phyloP scores from a whole-genome alignment of 1,140 invertebrate species.

The Drosophila sturtevanti region DNA sequence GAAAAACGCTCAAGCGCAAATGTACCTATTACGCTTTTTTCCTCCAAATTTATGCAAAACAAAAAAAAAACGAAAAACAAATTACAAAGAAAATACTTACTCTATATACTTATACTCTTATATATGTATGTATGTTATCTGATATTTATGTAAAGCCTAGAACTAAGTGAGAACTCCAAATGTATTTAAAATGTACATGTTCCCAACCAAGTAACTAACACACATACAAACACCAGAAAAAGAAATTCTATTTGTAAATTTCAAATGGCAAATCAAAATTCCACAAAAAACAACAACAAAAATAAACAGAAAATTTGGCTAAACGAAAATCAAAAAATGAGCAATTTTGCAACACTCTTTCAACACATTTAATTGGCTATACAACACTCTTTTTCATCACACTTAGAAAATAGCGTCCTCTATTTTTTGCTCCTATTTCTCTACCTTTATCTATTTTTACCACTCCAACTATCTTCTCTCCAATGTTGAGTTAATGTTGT shows the following conservation, averaged over 20 bases:
- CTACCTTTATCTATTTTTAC: slow-evolving; percentile 21
- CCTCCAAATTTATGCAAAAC: neutral
- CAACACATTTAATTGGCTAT: slow-evolving; percentile 45
- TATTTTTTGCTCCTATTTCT: slow-evolving; percentile 28
- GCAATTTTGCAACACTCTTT: slow-evolving; percentile 27
- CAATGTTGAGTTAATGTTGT: slow-evolving; percentile 48
- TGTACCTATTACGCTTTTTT: slow-evolving; percentile 24
- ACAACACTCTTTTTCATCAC: slow-evolving; percentile 23
- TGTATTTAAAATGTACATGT: slow-evolving; percentile 63
- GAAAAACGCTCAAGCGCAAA: slow-evolving; percentile 20
- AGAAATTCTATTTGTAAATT: slow-evolving; percentile 54
- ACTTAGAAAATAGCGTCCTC: slow-evolving; percentile 32
- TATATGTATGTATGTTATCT: slow-evolving; percentile 48
- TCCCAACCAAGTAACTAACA: slow-evolving; percentile 69
- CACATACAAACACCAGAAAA: slow-evolving; percentile 50
- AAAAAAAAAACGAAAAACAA: slow-evolving; percentile 28
- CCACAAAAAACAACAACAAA: slow-evolving; percentile 27
- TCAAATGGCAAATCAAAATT: slow-evolving; percentile 42
- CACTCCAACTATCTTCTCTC: slow-evolving; percentile 17
- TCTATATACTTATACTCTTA: slow-evolving; percentile 53
- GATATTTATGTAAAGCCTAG: slow-evolving; percentile 63
- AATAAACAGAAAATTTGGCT: slow-evolving; percentile 59
- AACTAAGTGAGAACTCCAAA: slow-evolving; percentile 60
- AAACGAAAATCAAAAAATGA: slow-evolving; percentile 37
- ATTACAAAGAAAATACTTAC: slow-evolving; percentile 46